Conservation (phyloP, 2,113 vertebrate species). For the Lepus timidus region DNA sequence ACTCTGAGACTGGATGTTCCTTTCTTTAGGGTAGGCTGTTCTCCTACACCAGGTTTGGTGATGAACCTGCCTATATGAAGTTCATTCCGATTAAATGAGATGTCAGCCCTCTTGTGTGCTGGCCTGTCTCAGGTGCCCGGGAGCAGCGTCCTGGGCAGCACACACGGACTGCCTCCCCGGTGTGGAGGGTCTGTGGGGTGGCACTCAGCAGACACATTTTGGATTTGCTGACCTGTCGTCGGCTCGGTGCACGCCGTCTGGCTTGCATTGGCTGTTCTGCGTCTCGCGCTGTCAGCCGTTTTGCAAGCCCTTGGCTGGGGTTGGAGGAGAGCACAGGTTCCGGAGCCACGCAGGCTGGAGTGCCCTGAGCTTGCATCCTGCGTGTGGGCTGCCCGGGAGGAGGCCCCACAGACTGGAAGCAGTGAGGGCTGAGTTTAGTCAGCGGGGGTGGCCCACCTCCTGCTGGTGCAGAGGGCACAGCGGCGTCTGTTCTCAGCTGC, state of each 20-base stretch:
- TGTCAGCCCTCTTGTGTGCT: not conserved
- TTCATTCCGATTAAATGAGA: fast-evolving
- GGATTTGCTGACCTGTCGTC: not conserved
- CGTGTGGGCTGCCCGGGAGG: not conserved
- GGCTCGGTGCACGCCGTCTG: not conserved
- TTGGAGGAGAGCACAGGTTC: not conserved
- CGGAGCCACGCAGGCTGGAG: fast-evolving
- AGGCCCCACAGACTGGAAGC: not conserved
- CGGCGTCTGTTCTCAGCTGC: fast-evolving
- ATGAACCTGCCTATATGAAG: not conserved
- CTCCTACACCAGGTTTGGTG: not conserved
- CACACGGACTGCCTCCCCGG: fast-evolving
- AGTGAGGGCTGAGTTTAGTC: not conserved
- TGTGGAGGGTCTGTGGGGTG: fast-evolving
- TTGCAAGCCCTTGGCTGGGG: not conserved
- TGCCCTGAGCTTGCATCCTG: fast-evolving
- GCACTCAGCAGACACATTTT: fast-evolving
- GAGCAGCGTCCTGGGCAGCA: fast-evolving
- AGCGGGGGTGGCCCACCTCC: not conserved
- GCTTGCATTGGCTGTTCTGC: not conserved
- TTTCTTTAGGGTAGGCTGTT: not conserved
- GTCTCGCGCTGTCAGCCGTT: fast-evolving
- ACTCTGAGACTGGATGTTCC: not conserved
- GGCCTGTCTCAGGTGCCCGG: not conserved
- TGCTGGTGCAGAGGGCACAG: fast-evolving